Conservation (phyloP, 2,113 vertebrate genomes). For the Sinocyclocheilus anshuiensis region DNA sequence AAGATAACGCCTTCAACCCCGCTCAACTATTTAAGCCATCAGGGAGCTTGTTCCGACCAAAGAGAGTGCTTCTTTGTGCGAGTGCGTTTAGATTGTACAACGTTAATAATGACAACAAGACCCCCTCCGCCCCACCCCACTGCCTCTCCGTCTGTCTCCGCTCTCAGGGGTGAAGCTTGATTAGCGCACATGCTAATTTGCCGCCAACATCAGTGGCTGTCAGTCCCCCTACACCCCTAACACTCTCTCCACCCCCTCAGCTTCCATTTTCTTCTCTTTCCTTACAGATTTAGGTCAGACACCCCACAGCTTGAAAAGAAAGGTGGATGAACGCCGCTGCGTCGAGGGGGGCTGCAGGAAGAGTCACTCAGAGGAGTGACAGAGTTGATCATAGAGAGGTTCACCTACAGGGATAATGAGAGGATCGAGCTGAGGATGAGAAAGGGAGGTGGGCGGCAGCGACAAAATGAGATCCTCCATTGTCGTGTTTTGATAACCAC, state of each 20-base stretch:
- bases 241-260: conserved; percentile 14
- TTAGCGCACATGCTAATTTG: conserved; percentile 70
- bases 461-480: conserved; percentile 17
- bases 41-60: conserved; percentile 23
- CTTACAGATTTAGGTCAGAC: conserved; percentile 76
- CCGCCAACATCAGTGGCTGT: conserved; percentile 63
- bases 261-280: conserved; percentile 47
- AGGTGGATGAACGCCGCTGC: conserved; percentile 22
- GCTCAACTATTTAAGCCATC: conserved; percentile 54
- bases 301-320: conserved; percentile 58
- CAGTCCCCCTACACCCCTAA: conserved; percentile 15
- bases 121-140: conserved; percentile 16
- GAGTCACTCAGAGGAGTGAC: conserved; percentile 40
- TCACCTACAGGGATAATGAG: conserved; percentile 61
- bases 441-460: background rate
- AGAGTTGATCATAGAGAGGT: conserved; percentile 53
- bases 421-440: conserved; percentile 31
- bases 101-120: conserved; percentile 48
- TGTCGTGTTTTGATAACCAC: conserved; percentile 45
- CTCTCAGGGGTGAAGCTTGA: conserved; percentile 60
- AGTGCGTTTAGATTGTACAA: conserved; percentile 25
- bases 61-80: background rate
- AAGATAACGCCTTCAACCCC: conserved; percentile 51
- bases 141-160: conserved; percentile 30
- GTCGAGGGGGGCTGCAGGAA: conserved; percentile 15